Conservation (phyloP, 1,140 invertebrate genomes). For the Bombus superbus region DNA sequence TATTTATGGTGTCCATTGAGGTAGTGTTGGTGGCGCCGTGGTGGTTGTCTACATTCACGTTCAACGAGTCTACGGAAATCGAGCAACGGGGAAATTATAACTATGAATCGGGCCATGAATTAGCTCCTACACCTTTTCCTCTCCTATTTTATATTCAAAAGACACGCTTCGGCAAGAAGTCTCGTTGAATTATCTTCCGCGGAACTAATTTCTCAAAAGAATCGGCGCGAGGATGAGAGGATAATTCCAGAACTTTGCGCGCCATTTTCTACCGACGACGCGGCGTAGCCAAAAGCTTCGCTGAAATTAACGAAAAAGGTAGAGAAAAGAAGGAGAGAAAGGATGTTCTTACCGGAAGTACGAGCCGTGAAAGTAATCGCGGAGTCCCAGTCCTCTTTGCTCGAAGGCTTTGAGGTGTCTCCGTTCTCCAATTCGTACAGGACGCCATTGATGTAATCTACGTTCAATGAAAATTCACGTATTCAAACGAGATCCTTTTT, state of each 20-base stretch:
- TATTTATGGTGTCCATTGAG: conserved; percentile 68
- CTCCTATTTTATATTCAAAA: not conserved
- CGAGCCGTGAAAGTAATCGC: conserved; percentile 94
- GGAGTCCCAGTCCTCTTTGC: conserved; percentile 90
- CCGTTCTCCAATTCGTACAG: conserved; percentile 88
- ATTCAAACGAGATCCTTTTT: conserved; percentile 11
- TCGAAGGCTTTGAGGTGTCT: conserved; percentile 83
- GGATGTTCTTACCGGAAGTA: conserved; percentile 88
- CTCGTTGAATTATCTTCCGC: conserved; percentile 6
- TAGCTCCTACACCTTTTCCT: not conserved
- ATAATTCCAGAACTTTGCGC: conserved; percentile 15
- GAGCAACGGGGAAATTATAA: not conserved
- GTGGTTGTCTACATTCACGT: conserved; percentile 60
- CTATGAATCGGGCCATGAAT: conserved; percentile 23
- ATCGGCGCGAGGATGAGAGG: not conserved
- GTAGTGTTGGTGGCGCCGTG: conserved; percentile 62
- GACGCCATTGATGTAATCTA: conserved; percentile 92
- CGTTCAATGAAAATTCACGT: conserved; percentile 49
- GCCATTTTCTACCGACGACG: not conserved
- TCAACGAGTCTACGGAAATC: conserved; percentile 60
- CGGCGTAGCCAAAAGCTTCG: not conserved
- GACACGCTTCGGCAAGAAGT: not conserved
- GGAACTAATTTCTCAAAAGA: conserved; percentile 35
- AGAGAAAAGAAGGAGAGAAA: not conserved
- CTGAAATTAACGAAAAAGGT: not conserved